Evolutionary conservation across 2,888 invertebrate species (phyloP).

Genomic region (Diaprepes abbreviatus): DNA sequence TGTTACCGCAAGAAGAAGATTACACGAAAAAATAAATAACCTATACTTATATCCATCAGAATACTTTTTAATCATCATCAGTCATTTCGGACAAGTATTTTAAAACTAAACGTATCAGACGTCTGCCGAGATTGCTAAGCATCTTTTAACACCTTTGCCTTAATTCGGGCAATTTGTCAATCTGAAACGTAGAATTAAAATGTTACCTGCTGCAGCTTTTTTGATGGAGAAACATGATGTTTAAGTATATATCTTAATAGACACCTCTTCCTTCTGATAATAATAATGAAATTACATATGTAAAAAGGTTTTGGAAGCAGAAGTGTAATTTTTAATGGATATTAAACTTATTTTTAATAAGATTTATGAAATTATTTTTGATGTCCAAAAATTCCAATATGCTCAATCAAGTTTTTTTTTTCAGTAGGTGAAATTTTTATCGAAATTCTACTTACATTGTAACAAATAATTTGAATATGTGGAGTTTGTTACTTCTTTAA

Average conservation of each 20-base stretch:
- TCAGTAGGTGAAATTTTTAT: too few relatives aligned
- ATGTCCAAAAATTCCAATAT: too few relatives aligned
- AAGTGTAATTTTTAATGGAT: too few relatives aligned
- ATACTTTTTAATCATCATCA: slow-evolving; percentile 32
- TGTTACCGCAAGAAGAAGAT: slow-evolving; percentile 15
- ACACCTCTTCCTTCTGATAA: too few relatives aligned
- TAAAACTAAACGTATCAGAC: slow-evolving; percentile 26
- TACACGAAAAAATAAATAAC: slow-evolving; percentile 18
- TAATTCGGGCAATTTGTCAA: slow-evolving; percentile 27
- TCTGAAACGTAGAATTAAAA: not conserved
- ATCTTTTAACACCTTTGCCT: slow-evolving; percentile 29
- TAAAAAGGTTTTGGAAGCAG: too few relatives aligned
- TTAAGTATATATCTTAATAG: not conserved
- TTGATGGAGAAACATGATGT: not conserved
- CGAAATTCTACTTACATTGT: too few relatives aligned
- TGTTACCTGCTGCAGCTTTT: slow-evolving; percentile 20
- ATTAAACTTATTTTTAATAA: too few relatives aligned
- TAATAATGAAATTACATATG: too few relatives aligned
- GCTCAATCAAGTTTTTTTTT: too few relatives aligned
- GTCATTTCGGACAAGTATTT: slow-evolving; percentile 31
- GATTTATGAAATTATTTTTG: too few relatives aligned
- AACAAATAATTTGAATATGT: too few relatives aligned
- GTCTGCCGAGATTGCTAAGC: slow-evolving; percentile 26
- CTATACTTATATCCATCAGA: slow-evolving; percentile 25
- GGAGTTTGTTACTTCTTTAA: too few relatives aligned